These are phyloP conservation scores for Pissodes strobi DNA, from an alignment of 1,140 invertebrate species.

Conservation along the genomic window DNA sequence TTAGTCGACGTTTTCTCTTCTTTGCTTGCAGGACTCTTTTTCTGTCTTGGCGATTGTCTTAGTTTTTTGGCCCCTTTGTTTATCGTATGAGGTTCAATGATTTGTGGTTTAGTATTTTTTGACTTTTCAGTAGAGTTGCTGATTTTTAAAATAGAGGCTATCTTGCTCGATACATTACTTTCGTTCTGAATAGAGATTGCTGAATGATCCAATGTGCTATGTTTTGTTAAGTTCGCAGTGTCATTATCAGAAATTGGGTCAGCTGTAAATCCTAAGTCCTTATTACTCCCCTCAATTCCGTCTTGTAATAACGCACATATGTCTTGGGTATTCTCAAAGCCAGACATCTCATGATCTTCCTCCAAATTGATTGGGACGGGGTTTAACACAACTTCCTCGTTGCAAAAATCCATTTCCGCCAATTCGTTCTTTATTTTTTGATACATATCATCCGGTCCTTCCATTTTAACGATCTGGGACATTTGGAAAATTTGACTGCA, in stretches of 20 bases:
- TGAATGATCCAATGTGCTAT: no score
- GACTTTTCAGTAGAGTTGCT: not conserved
- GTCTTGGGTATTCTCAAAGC: constrained; percentile 32
- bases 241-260: no score
- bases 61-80: not conserved
- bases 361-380: constrained; percentile 13
- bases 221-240: no score
- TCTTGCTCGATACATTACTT: no score
- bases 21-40: not conserved
- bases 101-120: not conserved
- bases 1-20: not conserved
- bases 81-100: constrained; percentile 2
- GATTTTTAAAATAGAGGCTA: not conserved
- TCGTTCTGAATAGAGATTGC: no score
- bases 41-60: not conserved
- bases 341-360: not conserved
- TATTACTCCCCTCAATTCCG: not conserved
- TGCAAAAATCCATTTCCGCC: constrained; percentile 27
- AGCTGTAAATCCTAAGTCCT: no score
- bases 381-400: constrained; percentile 16
- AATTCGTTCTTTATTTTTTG: constrained; percentile 32
- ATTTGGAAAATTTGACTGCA: constrained; percentile 27
- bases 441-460: constrained; percentile 19
- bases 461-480: constrained; percentile 12
- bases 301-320: constrained; percentile 20